Conservation (phyloP, 2,888 invertebrate species). For the Caenorhabditis macrosperma region DNA sequence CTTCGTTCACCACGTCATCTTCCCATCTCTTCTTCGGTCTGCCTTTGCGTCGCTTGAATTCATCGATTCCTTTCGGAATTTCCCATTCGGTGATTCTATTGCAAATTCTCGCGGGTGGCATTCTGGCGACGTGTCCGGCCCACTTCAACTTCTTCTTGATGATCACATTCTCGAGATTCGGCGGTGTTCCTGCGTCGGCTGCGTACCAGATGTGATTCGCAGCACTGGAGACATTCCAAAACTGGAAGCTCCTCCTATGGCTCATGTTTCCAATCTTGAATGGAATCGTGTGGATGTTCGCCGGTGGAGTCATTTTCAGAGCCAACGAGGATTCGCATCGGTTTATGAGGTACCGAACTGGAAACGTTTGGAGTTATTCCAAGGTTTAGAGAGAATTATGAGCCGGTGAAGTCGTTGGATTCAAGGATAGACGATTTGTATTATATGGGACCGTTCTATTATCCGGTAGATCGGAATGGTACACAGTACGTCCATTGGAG, state of each 20-base stretch:
- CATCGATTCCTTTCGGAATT: too few species aligned
- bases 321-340: conserved; percentile 22
- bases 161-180: too few species aligned
- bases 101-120: too few species aligned
- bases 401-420: not conserved
- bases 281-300: conserved; percentile 12
- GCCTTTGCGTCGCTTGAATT: too few species aligned
- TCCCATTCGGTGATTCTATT: too few species aligned
- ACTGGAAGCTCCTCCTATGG: conserved; percentile 29
- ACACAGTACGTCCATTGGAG: conserved; percentile 15
- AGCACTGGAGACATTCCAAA: conserved; percentile 20
- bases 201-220: conserved; percentile 5
- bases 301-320: conserved; percentile 3
- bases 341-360: conserved; percentile 4
- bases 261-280: conserved; percentile 20
- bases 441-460: conserved; percentile 28
- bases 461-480: conserved; percentile 16
- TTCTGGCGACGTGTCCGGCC: too few species aligned
- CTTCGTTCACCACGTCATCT: too few species aligned
- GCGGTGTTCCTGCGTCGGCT: too few species aligned
- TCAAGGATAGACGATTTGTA: conserved; percentile 15
- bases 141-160: too few species aligned
- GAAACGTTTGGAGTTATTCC: too few species aligned
- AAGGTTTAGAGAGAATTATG: conserved; percentile 5
- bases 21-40: too few species aligned